These are phyloP conservation scores for Tenthredo distinguenda DNA, from an alignment of 2,888 invertebrate species.

Conservation along the genomic window DNA sequence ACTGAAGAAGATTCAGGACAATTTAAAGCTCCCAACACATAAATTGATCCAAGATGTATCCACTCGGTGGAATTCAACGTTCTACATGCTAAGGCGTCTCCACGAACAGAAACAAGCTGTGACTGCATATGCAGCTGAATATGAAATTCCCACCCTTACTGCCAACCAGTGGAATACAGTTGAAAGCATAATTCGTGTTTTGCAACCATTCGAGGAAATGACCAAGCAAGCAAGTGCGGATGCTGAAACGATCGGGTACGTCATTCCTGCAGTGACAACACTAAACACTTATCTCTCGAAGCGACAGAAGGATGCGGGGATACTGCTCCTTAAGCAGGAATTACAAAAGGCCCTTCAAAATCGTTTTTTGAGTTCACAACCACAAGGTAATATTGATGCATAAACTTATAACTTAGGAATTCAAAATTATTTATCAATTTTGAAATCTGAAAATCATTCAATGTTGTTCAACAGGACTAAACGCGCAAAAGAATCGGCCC, in stretches of 20 bases:
- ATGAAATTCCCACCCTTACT: slow-evolving; percentile 41
- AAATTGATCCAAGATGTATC: slow-evolving; percentile 54
- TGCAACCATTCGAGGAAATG: slow-evolving; percentile 63
- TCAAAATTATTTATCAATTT: neutral
- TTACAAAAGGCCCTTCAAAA: slow-evolving; percentile 6
- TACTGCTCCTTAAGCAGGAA: slow-evolving; percentile 24
- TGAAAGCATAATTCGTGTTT: slow-evolving; percentile 56
- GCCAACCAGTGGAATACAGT: slow-evolving; percentile 49
- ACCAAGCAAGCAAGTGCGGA: slow-evolving; percentile 62
- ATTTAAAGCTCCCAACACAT: slow-evolving; percentile 37
- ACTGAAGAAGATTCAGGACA: slow-evolving; percentile 29
- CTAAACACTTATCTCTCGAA: slow-evolving; percentile 52
- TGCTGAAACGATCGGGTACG: slow-evolving; percentile 60
- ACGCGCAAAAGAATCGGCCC: neutral
- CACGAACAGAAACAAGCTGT: slow-evolving; percentile 35
- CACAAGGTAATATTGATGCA: slow-evolving; percentile 23
- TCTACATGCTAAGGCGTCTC: slow-evolving; percentile 50
- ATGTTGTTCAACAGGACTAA: neutral
- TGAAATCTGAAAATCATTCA: neutral
- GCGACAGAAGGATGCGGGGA: slow-evolving; percentile 42
- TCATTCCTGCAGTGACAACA: slow-evolving; percentile 58
- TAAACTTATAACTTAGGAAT: neutral
- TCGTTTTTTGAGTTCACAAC: neutral
- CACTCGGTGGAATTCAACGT: slow-evolving; percentile 60
- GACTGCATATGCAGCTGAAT: slow-evolving; percentile 33